phyloP scores from a whole-genome alignment of 2,113 vertebrate genomes.

The Xyrauchen texanus region DNA sequence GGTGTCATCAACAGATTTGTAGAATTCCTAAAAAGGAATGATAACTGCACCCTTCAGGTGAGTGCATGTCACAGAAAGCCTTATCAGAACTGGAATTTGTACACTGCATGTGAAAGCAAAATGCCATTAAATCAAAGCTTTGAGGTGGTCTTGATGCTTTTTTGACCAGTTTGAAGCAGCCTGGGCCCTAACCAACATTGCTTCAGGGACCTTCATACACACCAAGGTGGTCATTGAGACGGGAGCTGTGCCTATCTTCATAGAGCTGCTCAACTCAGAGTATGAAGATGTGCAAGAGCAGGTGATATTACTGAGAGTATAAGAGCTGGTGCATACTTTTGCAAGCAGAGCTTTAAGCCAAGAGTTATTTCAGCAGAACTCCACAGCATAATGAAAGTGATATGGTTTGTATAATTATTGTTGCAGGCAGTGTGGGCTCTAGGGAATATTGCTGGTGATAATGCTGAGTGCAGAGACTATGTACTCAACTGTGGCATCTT shows the following conservation, averaged over 20 bases:
- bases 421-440: conserved; percentile 91
- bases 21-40: conserved; percentile 87
- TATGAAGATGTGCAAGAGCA: conserved; percentile 94
- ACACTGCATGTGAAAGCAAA: neutral
- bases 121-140: neutral
- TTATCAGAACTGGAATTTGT: neutral
- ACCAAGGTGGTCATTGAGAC: conserved; percentile 94
- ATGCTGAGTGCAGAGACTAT: conserved; percentile 92
- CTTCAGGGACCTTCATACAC: conserved; percentile 89
- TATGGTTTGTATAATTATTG: conserved; percentile 31
- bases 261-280: conserved; percentile 87
- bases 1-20: conserved; percentile 90
- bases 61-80: conserved; percentile 4
- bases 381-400: neutral
- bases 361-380: neutral
- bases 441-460: conserved; percentile 92
- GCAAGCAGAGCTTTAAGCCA: neutral
- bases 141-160: neutral
- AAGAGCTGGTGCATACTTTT: too few relatives aligned
- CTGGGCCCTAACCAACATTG: conserved; percentile 93
- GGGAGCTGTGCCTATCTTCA: conserved; percentile 91
- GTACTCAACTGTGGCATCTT: conserved; percentile 90
- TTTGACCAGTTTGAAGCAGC: conserved; percentile 84
- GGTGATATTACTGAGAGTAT: conserved; percentile 66
- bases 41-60: conserved; percentile 90